Evolutionary conservation across 2,888 invertebrate genomes (phyloP).

Genomic region (Hanleya hanleyi): DNA sequence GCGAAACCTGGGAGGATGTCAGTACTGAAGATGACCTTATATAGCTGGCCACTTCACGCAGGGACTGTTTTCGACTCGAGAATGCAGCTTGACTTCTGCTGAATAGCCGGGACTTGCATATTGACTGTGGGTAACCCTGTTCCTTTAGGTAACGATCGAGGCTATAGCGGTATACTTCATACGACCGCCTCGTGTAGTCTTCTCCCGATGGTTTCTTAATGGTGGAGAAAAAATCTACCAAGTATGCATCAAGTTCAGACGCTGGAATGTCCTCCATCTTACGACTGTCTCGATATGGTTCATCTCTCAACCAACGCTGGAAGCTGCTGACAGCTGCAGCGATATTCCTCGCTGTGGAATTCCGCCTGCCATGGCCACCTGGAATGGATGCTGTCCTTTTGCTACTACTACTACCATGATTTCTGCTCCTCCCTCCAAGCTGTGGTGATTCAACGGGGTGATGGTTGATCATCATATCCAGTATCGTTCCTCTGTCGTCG

Average conservation of each 20-base stretch:
- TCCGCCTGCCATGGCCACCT: neutral
- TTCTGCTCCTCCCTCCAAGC: too few relatives aligned
- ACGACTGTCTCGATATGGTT: neutral
- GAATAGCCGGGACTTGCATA: neutral
- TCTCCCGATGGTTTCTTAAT: neutral
- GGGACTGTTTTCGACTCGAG: neutral
- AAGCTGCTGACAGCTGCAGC: neutral
- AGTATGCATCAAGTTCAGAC: neutral
- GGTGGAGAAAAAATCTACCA: neutral
- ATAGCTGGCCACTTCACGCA: neutral
- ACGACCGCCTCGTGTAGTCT: conserved; percentile 2
- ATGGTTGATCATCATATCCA: too few relatives aligned
- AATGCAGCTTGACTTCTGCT: neutral
- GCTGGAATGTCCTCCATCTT: neutral
- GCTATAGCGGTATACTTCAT: neutral
- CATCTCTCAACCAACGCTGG: neutral
- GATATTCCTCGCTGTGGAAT: neutral
- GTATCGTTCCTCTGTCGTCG: too few relatives aligned
- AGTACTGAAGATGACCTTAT: too few relatives aligned
- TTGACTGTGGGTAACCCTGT: neutral
- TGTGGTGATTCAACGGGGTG: too few relatives aligned
- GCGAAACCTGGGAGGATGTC: too few relatives aligned
- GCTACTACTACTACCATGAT: too few relatives aligned
- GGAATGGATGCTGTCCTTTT: too few relatives aligned
- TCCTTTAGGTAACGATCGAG: neutral